These are phyloP conservation scores for Umimayanthus kanabou DNA, from an alignment of 92 coral and sea anemone genomes.

Conservation along the genomic window DNA sequence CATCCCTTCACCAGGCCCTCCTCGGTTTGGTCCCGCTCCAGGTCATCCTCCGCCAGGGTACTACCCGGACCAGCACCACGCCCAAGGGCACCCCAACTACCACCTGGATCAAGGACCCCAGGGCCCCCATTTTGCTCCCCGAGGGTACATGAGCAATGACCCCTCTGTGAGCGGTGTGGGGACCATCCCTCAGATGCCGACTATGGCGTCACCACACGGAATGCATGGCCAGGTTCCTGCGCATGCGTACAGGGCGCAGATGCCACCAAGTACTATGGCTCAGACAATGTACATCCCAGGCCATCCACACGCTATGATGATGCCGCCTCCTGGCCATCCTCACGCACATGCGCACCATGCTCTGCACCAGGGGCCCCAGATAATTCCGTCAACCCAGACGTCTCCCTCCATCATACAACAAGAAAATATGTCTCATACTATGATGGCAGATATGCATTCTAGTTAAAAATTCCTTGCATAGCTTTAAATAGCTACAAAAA, in stretches of 20 bases:
- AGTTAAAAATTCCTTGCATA: conserved; percentile 64
- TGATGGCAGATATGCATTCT: conserved; percentile 97
- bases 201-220: conserved; percentile 87
- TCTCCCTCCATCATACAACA: conserved; percentile 97
- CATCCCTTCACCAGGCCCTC: conserved; percentile 97
- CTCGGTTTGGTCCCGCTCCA: conserved; percentile 96
- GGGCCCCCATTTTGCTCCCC: conserved; percentile 91
- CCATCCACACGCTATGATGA: conserved; percentile 98
- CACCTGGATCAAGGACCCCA: conserved; percentile 94
- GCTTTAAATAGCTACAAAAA: neutral
- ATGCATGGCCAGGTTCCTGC: conserved; percentile 98
- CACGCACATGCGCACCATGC: conserved; percentile 98
- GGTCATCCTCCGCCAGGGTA: conserved; percentile 97
- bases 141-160: conserved; percentile 89
- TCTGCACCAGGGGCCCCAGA: conserved; percentile 81
- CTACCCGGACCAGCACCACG: conserved; percentile 93
- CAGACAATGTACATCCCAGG: conserved; percentile 99
- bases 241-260: conserved; percentile 94
- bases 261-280: conserved; percentile 90
- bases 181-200: conserved; percentile 84
- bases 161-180: conserved; percentile 93
- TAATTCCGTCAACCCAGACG: conserved; percentile 93
- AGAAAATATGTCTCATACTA: conserved; percentile 96
- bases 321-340: conserved; percentile 99
- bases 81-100: conserved; percentile 97